Evolutionary conservation across 2,113 vertebrate species (phyloP).

Genomic region (Eretmochelys imbricata): DNA sequence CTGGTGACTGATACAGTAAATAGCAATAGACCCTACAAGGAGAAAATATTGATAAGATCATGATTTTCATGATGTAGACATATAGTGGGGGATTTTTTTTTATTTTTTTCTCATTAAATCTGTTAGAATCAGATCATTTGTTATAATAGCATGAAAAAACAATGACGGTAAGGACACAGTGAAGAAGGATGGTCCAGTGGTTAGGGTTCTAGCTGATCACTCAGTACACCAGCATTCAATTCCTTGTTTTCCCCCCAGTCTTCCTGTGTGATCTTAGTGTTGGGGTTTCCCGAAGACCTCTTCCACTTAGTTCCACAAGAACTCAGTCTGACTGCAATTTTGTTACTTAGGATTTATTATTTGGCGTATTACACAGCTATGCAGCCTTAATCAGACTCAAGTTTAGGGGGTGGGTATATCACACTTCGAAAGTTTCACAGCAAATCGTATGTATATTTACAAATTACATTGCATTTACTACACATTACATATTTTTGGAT

Average conservation of each 20-base stretch:
- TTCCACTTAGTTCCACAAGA: neutral
- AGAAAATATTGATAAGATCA: conserved; percentile 41
- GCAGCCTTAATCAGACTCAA: neutral
- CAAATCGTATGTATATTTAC: neutral
- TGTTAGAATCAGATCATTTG: neutral
- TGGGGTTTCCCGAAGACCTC: neutral
- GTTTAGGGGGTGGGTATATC: neutral
- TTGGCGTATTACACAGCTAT: neutral
- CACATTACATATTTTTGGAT: neutral
- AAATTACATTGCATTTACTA: neutral
- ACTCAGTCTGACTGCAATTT: neutral
- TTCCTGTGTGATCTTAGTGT: neutral
- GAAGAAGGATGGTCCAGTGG: neutral
- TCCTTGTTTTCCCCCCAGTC: neutral
- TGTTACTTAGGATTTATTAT: neutral
- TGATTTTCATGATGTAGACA: conserved; percentile 18
- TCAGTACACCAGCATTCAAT: neutral
- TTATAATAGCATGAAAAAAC: neutral
- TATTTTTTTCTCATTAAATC: neutral
- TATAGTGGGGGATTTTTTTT: neutral
- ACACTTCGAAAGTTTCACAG: neutral
- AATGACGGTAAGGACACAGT: rapidly evolving
- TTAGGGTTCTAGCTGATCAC: neutral
- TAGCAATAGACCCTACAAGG: conserved; percentile 50
- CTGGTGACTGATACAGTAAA: conserved; percentile 48